phyloP scores from a whole-genome alignment of 53 echinoderm and acorn worm genomes.

The Paelopatides confundens region DNA sequence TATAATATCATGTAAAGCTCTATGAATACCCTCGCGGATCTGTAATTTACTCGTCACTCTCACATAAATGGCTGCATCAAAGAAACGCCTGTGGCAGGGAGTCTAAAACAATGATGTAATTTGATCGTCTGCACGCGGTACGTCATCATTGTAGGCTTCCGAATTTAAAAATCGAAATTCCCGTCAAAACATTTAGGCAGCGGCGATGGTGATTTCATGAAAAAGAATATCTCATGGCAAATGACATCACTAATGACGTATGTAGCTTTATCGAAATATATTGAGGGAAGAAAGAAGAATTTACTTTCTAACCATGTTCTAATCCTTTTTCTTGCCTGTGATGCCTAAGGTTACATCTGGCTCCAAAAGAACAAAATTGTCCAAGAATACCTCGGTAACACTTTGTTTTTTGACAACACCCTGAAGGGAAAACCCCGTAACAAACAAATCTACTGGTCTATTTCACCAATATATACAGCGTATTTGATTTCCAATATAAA shows the following conservation, averaged over 20 bases:
- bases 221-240: constrained; percentile 33
- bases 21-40: background rate
- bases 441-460: constrained; percentile 10
- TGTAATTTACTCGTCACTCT: constrained; percentile 18
- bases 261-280: background rate
- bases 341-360: constrained; percentile 21
- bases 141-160: constrained; percentile 27
- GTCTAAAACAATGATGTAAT: constrained; percentile 39
- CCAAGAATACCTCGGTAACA: constrained; percentile 22
- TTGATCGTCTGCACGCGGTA: constrained; percentile 32
- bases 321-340: background rate
- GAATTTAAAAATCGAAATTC: constrained; percentile 35
- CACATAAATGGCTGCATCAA: constrained; percentile 34
- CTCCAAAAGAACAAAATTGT: constrained; percentile 1
- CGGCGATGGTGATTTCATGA: constrained; percentile 25
- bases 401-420: constrained; percentile 34
- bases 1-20: background rate
- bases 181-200: constrained; percentile 29
- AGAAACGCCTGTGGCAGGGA: constrained; percentile 18
- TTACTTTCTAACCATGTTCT: constrained; percentile 20
- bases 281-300: background rate
- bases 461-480: background rate
- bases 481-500: background rate
- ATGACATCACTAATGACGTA: constrained; percentile 42
- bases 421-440: background rate